Base-by-base conservation (phyloP, 2,113 vertebrate species). In the Entomyzon cyanotis region DNA sequence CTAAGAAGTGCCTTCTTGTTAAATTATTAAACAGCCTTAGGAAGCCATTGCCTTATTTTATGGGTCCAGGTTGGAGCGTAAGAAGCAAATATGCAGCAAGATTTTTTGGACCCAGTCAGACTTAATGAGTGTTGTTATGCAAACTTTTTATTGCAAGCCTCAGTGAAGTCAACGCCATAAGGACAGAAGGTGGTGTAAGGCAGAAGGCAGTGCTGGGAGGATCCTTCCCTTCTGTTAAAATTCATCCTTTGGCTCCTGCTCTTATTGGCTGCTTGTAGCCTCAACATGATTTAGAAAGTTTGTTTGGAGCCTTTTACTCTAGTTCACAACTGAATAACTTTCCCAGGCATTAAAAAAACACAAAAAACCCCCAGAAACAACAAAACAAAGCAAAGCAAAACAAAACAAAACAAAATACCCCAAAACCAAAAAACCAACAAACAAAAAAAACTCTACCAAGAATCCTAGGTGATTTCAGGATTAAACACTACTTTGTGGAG, bases 201-300 rank as follows among this genome's bases (percentile, higher is more conserved):
- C 80, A 89, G 47, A 3, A 20, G n/a, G 14, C 17, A 53, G 25
- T 10, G 7, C 39, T 49, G 59, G 58, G 64, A 87, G 49, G 50
- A 56, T 55, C 42, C 67, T 33, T 20, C 1, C 4, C 28, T 79
- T 59, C 60, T 52, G 11, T 58, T 47, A 85, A 18, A 42, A 84
- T 30, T 33, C 0, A 0, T 15, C 56, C 42, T 44, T 58, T 65
- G 12, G 23, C 55, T 80, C 68, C n/a, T 60, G 9, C 18, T 76
- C 5, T 30, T 62, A 15, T 3, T 2, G 0, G 18, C 39, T 85
- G n/a, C n/a, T 63, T 3, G 1, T 23, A 79, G 44, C 13, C 37
- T 49, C 46, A 69, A 23, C 5, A 5, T 10, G 16, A 41, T 69
- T 69, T 49, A 49, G 24, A 80, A 73, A 21, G 5, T 21, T 37